Evolutionary conservation across 2,888 invertebrate species (phyloP), one percentile per base, ranked within the genome.

Genomic region (Lamellibrachia columna): DNA sequence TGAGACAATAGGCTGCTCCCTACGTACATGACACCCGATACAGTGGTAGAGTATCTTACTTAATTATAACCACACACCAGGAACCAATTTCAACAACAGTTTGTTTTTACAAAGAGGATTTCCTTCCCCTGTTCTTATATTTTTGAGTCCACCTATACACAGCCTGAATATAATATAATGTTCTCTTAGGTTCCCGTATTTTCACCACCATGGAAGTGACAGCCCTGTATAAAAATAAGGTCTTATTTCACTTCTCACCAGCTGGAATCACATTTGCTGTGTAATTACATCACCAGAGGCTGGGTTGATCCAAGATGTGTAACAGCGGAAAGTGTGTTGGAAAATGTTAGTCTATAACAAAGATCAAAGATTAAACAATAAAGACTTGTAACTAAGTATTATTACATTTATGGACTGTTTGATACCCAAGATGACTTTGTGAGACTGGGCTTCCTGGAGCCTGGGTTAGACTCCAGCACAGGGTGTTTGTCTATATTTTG

Each of bases 261-360:
- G 75, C 22, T n/a, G 22, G 75, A n/a, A n/a, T 75, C n/a, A 75
- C 22, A 75, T 22, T 40, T 40, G 40, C 40, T 22, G 75, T 75
- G 75, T 75, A 75, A 75, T n/a, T 75, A 22, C 75, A 75, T 75
- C 75, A 75, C 75, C 11, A 75, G 75, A 75, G 75, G n/a, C 75
- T 75, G 4, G 6, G 15, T 6, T 75, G 22, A 75, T 75, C 75
- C 4, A n/a, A 15, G 75, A 75, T 75, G 75, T 75, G 75, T 75
- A 15, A 75, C 22, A 75, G 75, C n/a, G 75, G 22, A 75, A 75
- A 22, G 75, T 22, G 75, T 6, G 75, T n/a, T 75, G 75, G 3
- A 75, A 75, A 75, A 75, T 6, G 75, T 75, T 75, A n/a, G 75
- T 75, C 75, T 15, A 75, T 75, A 22, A 75, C 22, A 75, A 22